Conservation (phyloP, 2,797 vertebrate species). For the Todus mexicanus region DNA sequence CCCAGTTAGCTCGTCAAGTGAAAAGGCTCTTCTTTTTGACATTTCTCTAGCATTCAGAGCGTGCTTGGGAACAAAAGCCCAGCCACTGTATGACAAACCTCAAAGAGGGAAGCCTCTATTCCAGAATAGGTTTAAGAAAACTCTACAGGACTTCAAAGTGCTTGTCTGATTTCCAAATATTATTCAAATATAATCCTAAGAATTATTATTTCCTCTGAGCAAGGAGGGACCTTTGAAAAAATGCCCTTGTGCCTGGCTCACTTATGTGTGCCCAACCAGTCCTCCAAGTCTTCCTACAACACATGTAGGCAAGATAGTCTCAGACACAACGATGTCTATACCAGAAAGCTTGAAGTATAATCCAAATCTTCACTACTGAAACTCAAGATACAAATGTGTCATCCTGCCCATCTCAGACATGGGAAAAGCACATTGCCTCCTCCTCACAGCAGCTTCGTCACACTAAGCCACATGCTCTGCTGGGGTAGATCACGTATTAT, state of each 20-base stretch:
- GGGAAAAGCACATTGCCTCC: not conserved
- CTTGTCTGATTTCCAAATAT: not conserved
- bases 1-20: not conserved
- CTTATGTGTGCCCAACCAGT: not conserved
- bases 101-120: not conserved
- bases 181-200: not conserved
- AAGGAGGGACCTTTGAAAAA: not conserved
- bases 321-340: not conserved
- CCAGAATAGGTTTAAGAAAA: not conserved
- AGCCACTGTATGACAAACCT: not conserved
- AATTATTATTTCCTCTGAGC: not conserved
- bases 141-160: not conserved
- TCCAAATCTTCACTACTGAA: not conserved
- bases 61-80: not conserved
- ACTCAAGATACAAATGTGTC: not conserved
- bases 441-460: not conserved
- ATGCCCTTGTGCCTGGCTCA: not conserved
- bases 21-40: not conserved
- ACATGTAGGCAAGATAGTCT: not conserved
- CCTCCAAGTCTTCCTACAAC: not conserved
- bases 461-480: not conserved
- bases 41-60: not conserved
- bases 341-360: not conserved
- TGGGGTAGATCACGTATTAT: not conserved
- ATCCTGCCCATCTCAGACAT: not conserved